phyloP scores from a whole-genome alignment of 2,888 invertebrate genomes.

The Strigamia crassipes region DNA sequence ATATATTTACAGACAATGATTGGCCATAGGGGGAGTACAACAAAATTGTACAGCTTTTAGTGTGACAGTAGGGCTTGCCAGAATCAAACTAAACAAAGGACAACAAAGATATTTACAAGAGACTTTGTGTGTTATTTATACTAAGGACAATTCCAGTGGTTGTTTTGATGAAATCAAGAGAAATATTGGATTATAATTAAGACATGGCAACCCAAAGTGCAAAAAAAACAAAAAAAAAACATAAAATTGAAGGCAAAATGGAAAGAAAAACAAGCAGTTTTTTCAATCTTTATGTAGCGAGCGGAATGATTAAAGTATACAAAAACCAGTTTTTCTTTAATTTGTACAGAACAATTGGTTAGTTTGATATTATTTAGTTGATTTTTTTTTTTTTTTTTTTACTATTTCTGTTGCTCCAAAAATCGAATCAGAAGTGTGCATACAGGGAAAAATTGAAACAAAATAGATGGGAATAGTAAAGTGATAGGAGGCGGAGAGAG shows the following conservation, averaged over 20 bases:
- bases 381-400: background rate
- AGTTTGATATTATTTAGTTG: too few relatives aligned
- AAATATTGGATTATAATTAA: background rate
- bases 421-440: background rate
- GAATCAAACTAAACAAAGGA: background rate
- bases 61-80: background rate
- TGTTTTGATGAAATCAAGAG: background rate
- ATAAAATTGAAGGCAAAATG: background rate
- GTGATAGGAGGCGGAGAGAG: background rate
- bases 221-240: background rate
- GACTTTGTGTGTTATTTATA: background rate
- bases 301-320: slow-evolving; percentile 25
- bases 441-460: too few relatives aligned
- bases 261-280: background rate
- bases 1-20: slow-evolving; percentile 12
- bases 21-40: background rate
- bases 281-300: background rate
- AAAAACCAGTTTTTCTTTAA: background rate
- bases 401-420: background rate
- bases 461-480: background rate
- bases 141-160: too few relatives aligned
- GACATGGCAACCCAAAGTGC: background rate
- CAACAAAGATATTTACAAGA: background rate
- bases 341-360: too few relatives aligned
- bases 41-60: background rate